phyloP scores from a whole-genome alignment of 2,888 invertebrate genomes.

The Zeuzera pyrina region DNA sequence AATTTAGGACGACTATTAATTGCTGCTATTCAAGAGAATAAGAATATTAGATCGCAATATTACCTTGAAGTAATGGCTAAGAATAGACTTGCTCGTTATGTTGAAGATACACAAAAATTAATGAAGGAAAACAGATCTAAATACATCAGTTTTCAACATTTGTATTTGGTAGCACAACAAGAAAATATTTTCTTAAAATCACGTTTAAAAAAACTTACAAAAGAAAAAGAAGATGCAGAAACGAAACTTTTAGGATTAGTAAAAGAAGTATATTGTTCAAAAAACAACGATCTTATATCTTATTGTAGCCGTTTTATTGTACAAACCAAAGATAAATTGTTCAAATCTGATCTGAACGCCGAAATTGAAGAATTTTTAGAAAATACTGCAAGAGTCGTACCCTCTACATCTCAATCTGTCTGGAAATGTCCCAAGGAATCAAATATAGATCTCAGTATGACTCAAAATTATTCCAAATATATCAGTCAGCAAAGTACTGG shows the following conservation, averaged over 20 bases:
- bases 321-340: conserved; percentile 36
- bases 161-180: conserved; percentile 45
- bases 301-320: conserved; percentile 50
- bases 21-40: conserved; percentile 47
- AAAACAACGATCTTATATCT: conserved; percentile 39
- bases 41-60: conserved; percentile 40
- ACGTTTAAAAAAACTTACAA: conserved; percentile 34
- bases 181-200: conserved; percentile 50
- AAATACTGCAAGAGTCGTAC: not conserved
- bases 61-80: conserved; percentile 43
- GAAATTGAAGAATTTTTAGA: conserved; percentile 42
- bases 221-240: conserved; percentile 42
- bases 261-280: conserved; percentile 43
- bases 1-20: conserved; percentile 38
- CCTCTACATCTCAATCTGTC: conserved; percentile 3
- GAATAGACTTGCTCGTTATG: conserved; percentile 34
- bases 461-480: too few relatives aligned
- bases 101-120: conserved; percentile 39
- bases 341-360: conserved; percentile 36
- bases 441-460: not conserved
- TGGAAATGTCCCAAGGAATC: conserved; percentile 9
- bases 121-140: conserved; percentile 41
- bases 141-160: conserved; percentile 46
- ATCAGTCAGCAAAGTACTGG: conserved; percentile 17
- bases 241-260: conserved; percentile 40